phyloP scores from a whole-genome alignment of 2,888 invertebrate genomes.

The Nebria brevicollis region DNA sequence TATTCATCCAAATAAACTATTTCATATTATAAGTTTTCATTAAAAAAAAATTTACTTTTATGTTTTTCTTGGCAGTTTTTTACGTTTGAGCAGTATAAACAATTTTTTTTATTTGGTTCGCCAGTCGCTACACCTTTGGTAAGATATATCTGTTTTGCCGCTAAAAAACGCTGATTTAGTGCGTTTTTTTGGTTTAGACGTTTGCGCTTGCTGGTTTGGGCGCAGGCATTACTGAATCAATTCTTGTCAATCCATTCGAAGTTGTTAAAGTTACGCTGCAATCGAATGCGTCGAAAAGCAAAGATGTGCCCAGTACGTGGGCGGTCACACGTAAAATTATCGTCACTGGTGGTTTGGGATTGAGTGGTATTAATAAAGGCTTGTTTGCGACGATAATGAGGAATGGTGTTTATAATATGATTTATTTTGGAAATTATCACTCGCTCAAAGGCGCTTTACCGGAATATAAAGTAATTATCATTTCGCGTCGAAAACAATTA shows the following conservation, averaged over 20 bases:
- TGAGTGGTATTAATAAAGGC: conserved; percentile 85
- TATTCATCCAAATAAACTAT: too few relatives aligned
- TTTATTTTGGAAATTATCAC: conserved; percentile 96
- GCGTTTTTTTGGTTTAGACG: conserved; percentile 68
- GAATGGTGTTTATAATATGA: conserved; percentile 91
- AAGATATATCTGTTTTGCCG: conserved; percentile 56
- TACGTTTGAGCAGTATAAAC: conserved; percentile 93
- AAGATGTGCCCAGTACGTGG: conserved; percentile 79
- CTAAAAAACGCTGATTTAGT: neutral
- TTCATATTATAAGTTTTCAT: too few relatives aligned
- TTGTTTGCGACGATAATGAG: conserved; percentile 88
- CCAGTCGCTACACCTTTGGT: conserved; percentile 81
- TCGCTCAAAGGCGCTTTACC: conserved; percentile 83
- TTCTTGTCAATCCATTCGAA: conserved; percentile 94
- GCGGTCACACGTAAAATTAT: conserved; percentile 83
- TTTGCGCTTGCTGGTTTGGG: conserved; percentile 88
- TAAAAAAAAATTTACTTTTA: conserved; percentile 16
- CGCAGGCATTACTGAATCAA: conserved; percentile 91
- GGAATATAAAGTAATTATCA: conserved; percentile 68
- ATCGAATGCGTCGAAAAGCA: conserved; percentile 74
- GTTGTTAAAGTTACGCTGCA: conserved; percentile 93
- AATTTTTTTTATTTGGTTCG: conserved; percentile 82
- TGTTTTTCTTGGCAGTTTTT: conserved; percentile 72
- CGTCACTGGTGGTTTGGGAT: conserved; percentile 79
- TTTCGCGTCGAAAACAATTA: neutral